Percentiles rank a stretch among this genome's conserved stretches.
Conservation (phyloP, 2,113 vertebrate genomes). For the Dissostichus mawsoni region DNA sequence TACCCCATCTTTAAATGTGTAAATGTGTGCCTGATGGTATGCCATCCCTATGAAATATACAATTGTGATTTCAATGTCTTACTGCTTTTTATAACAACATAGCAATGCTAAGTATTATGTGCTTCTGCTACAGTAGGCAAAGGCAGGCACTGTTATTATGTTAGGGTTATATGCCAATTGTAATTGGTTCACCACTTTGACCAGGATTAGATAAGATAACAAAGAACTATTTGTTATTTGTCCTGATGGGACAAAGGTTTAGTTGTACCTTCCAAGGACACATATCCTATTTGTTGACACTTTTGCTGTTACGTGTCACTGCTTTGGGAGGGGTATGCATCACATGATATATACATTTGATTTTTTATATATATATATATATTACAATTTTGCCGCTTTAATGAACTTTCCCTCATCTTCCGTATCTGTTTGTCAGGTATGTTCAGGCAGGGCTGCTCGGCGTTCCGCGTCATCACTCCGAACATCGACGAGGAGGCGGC, state of each 20-base stretch:
- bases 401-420: neutral
- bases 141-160: neutral
- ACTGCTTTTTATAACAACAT: neutral
- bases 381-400: too few species aligned
- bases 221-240: neutral
- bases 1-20: too few species aligned
- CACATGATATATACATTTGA: too few species aligned
- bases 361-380: too few species aligned
- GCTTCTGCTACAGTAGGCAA: neutral
- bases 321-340: too few species aligned
- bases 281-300: too few species aligned
- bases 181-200: neutral
- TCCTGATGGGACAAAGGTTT: too few species aligned
- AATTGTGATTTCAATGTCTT: neutral
- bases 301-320: too few species aligned
- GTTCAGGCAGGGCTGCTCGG: slow-evolving; percentile 93
- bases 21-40: too few species aligned
- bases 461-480: slow-evolving; percentile 95
- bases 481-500: slow-evolving; percentile 98
- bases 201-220: neutral
- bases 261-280: too few species aligned
- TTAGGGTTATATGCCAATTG: neutral
- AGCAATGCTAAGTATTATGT: neutral
- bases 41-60: neutral
- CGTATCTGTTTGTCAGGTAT: slow-evolving; percentile 83